Base-by-base conservation (phyloP, 1,140 invertebrate genomes). In the Ostrea denselamellosa region DNA sequence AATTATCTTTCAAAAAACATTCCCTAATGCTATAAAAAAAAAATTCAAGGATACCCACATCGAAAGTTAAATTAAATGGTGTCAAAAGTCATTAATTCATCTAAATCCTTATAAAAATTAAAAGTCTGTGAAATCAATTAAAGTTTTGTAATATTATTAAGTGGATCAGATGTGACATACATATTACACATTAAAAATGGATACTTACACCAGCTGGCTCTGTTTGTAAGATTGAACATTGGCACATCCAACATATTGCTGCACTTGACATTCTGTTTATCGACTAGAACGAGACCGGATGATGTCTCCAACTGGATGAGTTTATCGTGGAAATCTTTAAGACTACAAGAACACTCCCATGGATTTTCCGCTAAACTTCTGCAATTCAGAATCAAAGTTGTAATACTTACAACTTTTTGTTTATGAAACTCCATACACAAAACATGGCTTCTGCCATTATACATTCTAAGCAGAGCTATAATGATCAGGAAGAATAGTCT, bases 331-430 rank as follows among this genome's bases (percentile, higher is more conserved):
- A 83, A 83, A 22, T 22, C 53, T 54, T 83, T 83, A 17, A 83
- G 53, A 25, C 51, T 53, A 51, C 82, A 83, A 8, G 51, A 53
- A 83, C 82, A 83, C 19, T 83, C 82, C 82, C 82, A 83, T 8
- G 82, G 82, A 34, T 83, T 83, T n/a, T 22, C 82, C 22, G 51
- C 44, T 44, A 83, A 83, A 54, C 53, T 54, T 53, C 82, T 83
- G 51, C 44, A 83, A 83, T 83, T 83, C 17, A 52, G 17, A 81
- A 14, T 12, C 22, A 8, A 44, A 44, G 5, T 9, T 12, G 22
- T 44, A 25, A 77, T 0, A 9, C n/a, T n/a, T n/a, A n/a, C 34
- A 44, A 2, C 34, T 44, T 44, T 44, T 44, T 5, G 5, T 44
- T 44, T 44, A 44, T 44, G 34, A 44, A 44, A 44, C 34, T 5